phyloP scores from a whole-genome alignment of 2,797 vertebrate species.

The Brotula barbata region DNA sequence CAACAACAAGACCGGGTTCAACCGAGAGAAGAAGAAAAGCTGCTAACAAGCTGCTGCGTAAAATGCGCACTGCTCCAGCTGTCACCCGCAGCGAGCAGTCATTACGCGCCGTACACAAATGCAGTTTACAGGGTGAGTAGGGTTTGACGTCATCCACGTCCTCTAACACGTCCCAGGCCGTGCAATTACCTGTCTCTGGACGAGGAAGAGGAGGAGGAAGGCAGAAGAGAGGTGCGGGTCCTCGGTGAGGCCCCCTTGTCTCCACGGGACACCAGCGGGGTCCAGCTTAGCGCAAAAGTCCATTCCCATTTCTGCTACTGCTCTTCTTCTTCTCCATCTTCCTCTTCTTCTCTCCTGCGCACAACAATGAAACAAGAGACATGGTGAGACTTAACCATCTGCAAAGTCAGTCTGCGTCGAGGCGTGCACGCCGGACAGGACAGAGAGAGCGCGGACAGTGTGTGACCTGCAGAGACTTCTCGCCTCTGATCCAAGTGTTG shows the following conservation, averaged over 20 bases:
- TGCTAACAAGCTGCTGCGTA: constrained; percentile 8
- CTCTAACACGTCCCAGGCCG: constrained; percentile 44
- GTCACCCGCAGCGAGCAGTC: constrained; percentile 29
- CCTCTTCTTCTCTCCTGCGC: constrained; percentile 7
- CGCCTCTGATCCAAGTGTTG: no score
- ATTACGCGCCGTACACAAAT: constrained; percentile 45
- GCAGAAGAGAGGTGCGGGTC: constrained; percentile 4
- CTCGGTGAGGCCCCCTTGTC: constrained; percentile 22
- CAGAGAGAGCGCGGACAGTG: not conserved
- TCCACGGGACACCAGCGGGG: not conserved
- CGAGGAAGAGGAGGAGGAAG: constrained; percentile 19
- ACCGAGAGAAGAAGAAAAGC: not conserved
- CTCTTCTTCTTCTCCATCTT: not conserved
- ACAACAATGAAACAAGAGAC: constrained; percentile 31
- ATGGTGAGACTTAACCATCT: constrained; percentile 16
- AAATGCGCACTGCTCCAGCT: constrained; percentile 30
- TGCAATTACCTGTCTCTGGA: constrained; percentile 60
- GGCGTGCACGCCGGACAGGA: not conserved
- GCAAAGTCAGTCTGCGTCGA: not conserved
- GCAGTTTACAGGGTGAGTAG: constrained; percentile 56
- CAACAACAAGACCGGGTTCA: constrained; percentile 2
- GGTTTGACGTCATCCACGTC: constrained; percentile 56
- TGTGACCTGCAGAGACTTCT: no score
- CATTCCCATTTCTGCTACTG: not conserved
- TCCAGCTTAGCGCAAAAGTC: not conserved